Conservation (phyloP, 2,113 vertebrate species). For the Struthio camelus region DNA sequence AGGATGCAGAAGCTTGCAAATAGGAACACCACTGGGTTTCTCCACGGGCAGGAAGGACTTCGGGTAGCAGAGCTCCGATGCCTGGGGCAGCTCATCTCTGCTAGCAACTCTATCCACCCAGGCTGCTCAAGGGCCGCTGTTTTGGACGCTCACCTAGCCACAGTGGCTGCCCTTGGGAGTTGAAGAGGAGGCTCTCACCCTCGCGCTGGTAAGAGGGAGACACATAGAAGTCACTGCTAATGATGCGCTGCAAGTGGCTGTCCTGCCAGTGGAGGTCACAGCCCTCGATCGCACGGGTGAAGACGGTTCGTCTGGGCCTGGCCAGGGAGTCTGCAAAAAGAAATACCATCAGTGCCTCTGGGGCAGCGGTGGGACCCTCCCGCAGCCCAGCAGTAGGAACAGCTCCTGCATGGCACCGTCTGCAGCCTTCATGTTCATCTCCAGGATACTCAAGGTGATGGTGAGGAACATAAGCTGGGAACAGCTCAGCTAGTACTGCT, state of each 20-base stretch:
- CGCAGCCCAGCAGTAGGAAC: not conserved
- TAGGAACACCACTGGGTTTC: not conserved
- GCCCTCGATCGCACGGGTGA: slow-evolving; percentile 93
- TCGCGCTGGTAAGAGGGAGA: slow-evolving; percentile 92
- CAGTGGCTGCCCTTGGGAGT: slow-evolving; percentile 92
- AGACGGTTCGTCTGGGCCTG: slow-evolving; percentile 92
- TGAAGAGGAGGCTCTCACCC: slow-evolving; percentile 94
- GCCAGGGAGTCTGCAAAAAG: slow-evolving; percentile 85
- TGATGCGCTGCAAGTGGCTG: slow-evolving; percentile 97
- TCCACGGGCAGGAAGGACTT: not conserved
- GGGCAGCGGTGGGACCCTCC: not conserved
- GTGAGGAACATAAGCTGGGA: not conserved
- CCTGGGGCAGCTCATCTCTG: too few relatives aligned
- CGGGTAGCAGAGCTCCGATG: not conserved
- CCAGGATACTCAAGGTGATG: not conserved
- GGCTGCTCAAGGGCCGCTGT: not conserved
- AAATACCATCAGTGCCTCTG: not conserved
- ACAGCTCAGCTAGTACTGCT: not conserved
- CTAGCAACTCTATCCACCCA: not conserved
- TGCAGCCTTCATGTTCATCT: not conserved
- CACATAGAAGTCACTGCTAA: slow-evolving; percentile 94
- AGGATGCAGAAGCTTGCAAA: not conserved
- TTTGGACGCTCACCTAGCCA: slow-evolving; percentile 87
- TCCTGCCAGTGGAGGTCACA: slow-evolving; percentile 99
- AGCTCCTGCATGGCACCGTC: too few relatives aligned